Conservation (phyloP, 2,888 invertebrate species). For the Hylaea fasciaria region DNA sequence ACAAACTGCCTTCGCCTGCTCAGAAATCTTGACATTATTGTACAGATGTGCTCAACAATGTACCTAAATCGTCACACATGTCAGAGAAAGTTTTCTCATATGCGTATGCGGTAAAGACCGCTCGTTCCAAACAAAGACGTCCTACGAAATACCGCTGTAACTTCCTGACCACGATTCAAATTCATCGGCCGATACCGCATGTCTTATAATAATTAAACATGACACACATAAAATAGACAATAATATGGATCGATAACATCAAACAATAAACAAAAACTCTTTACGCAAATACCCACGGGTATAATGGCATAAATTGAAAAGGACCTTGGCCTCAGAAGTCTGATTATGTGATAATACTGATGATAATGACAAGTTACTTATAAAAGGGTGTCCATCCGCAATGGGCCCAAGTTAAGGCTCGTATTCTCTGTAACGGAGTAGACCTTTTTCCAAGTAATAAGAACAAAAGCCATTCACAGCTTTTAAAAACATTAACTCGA, state of each 20-base stretch:
- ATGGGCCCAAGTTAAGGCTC: constrained; percentile 14
- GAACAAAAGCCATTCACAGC: constrained; percentile 22
- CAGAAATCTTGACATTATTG: constrained; percentile 15
- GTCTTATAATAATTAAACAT: too few relatives aligned
- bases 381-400: constrained; percentile 18
- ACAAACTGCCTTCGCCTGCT: background rate
- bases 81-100: constrained; percentile 14
- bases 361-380: background rate
- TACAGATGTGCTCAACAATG: constrained; percentile 18
- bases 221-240: too few relatives aligned
- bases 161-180: too few relatives aligned
- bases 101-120: background rate
- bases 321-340: background rate
- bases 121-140: background rate
- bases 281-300: too few relatives aligned
- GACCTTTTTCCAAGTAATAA: constrained; percentile 22
- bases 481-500: constrained; percentile 28
- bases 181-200: too few relatives aligned
- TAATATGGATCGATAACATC: too few relatives aligned
- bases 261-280: too few relatives aligned
- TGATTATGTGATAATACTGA: background rate
- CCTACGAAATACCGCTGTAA: too few relatives aligned
- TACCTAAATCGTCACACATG: constrained; percentile 6
- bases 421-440: constrained; percentile 14
- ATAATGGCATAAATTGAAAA: too few relatives aligned